These are phyloP conservation scores for Crocallis elinguaria DNA, from an alignment of 2,888 invertebrate species.

Conservation along the genomic window DNA sequence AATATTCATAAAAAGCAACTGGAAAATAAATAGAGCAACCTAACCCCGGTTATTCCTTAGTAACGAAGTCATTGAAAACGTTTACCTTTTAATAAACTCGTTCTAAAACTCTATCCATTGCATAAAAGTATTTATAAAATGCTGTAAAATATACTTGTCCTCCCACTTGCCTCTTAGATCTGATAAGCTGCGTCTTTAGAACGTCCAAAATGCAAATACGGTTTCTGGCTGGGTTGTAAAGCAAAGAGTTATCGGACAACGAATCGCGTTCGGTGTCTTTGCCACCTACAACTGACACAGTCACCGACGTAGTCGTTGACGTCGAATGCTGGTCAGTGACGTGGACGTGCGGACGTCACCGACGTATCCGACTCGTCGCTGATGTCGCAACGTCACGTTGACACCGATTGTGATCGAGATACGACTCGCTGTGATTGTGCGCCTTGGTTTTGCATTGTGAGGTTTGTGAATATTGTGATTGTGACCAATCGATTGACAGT, in stretches of 20 bases:
- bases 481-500: slow-evolving; percentile 61
- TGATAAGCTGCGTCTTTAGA: slow-evolving; percentile 55
- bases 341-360: slow-evolving; percentile 44
- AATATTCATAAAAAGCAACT: slow-evolving; percentile 8
- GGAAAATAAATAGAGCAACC: slow-evolving; percentile 20
- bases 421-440: slow-evolving; percentile 60
- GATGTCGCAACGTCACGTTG: slow-evolving; percentile 47
- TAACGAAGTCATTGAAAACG: slow-evolving; percentile 27
- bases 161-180: slow-evolving; percentile 45
- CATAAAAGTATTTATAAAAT: slow-evolving; percentile 29
- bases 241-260: slow-evolving; percentile 63
- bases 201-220: slow-evolving; percentile 69
- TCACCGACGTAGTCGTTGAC: slow-evolving; percentile 33
- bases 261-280: slow-evolving; percentile 51
- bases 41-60: slow-evolving; percentile 7
- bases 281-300: slow-evolving; percentile 44
- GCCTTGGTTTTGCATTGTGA: slow-evolving; percentile 10
- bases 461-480: slow-evolving; percentile 38
- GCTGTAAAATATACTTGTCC: slow-evolving; percentile 46
- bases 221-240: slow-evolving; percentile 63
- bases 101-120: slow-evolving; percentile 19
- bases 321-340: slow-evolving; percentile 43
- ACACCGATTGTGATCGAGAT: slow-evolving; percentile 75
- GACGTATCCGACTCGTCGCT: slow-evolving; percentile 36
- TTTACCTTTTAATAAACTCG: slow-evolving; percentile 37